Evolutionary conservation across 2,888 invertebrate species (phyloP), one percentile per base, ranked within the genome.

Genomic region (Digitonthophagus gazella): DNA sequence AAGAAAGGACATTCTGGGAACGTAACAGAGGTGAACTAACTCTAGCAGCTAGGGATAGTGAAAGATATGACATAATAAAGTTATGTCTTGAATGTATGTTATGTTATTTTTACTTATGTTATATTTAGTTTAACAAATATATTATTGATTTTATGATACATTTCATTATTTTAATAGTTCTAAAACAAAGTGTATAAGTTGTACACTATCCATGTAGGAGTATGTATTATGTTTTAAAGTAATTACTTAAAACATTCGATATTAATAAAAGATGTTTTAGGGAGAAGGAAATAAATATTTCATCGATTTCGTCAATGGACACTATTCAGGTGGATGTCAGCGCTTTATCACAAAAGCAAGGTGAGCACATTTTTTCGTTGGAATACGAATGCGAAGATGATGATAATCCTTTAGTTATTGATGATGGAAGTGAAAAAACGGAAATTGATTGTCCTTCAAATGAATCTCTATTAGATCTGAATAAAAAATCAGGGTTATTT

Each of bases 1-100:
- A 78, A 79, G 44, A 58, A 15, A 54, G 22, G 15, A 44, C 44
- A 16, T 63, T 67, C 44, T 14, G 28, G 28, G 1, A 20, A 15
- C 14, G 15, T 28, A 14, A 15, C 64, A 15, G 18, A 28, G 20
- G 20, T 54, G n/a, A 61, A 15, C n/a, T n/a, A n/a, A n/a, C n/a
- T 8, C n/a, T n/a, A 19, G 1, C 18, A 61, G n/a, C 18, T 61
- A 19, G n/a, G 19, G 11, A n/a, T 44, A n/a, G n/a, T n/a, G n/a
- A n/a, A n/a, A n/a, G n/a, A n/a, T n/a, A n/a, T n/a, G n/a, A n/a
- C n/a, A n/a, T n/a, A n/a, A n/a, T n/a, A n/a, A n/a, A n/a, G n/a
- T n/a, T n/a, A n/a, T n/a, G n/a, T n/a, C n/a, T n/a, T n/a, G n/a
- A n/a, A n/a, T n/a, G n/a, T n/a, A n/a, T n/a, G n/a, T n/a, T n/a